Conservation (phyloP, 2,113 vertebrate genomes). For the Ammodytes dubius region DNA sequence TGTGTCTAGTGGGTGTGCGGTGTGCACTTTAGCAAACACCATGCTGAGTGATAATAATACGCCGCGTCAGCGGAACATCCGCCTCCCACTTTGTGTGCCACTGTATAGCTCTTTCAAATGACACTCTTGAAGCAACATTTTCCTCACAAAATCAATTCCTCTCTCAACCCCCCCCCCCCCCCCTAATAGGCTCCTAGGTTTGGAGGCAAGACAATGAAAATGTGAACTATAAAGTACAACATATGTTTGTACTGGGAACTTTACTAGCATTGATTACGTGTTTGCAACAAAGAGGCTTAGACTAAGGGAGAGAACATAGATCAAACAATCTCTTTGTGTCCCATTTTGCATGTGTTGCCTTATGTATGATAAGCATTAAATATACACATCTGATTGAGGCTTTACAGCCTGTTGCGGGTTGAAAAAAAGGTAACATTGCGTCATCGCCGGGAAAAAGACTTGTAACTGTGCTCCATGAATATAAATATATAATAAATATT, state of each 20-base stretch:
- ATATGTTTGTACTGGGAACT: slow-evolving; percentile 1
- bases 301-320: not conserved
- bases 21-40: slow-evolving; percentile 47
- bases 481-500: too few species aligned
- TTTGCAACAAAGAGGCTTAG: not conserved
- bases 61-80: slow-evolving; percentile 59
- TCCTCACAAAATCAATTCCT: slow-evolving; percentile 52
- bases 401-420: too few species aligned
- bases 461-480: too few species aligned
- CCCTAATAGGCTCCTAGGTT: not conserved
- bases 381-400: not conserved
- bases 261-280: not conserved
- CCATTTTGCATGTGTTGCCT: not conserved
- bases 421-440: not conserved
- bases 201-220: not conserved
- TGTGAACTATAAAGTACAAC: not conserved
- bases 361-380: not conserved
- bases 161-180: not conserved
- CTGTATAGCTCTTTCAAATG: slow-evolving; percentile 27
- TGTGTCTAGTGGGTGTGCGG: slow-evolving; percentile 13
- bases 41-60: slow-evolving; percentile 43
- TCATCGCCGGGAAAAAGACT: too few species aligned
- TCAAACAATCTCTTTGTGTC: not conserved
- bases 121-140: slow-evolving; percentile 51
- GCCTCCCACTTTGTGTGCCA: slow-evolving; percentile 33